These are phyloP conservation scores for Cygnus olor DNA, from an alignment of 2,797 vertebrate genomes.

Conservation along the genomic window DNA sequence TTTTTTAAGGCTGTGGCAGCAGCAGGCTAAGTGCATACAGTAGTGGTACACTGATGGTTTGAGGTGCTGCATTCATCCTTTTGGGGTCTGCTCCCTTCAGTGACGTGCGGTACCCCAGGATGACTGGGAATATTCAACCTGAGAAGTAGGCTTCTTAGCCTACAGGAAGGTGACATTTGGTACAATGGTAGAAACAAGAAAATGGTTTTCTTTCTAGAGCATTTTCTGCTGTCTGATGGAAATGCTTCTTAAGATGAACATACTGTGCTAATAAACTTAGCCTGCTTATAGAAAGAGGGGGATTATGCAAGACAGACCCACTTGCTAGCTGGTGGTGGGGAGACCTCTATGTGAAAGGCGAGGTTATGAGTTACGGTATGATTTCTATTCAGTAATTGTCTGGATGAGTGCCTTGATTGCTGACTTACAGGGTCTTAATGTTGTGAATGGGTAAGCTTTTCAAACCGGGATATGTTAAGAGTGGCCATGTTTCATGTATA, in stretches of 20 bases:
- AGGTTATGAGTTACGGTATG: background rate
- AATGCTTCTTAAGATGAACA: background rate
- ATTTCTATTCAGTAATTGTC: background rate
- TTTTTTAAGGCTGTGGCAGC: slow-evolving; percentile 23
- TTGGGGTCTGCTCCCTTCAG: background rate
- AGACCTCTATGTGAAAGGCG: background rate
- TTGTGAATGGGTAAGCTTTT: background rate
- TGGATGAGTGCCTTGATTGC: background rate
- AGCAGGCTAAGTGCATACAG: background rate
- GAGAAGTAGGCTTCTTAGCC: background rate
- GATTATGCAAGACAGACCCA: background rate
- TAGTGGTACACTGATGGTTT: background rate
- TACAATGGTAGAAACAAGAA: background rate
- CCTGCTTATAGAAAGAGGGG: background rate
- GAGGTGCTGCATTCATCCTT: background rate
- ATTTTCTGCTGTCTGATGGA: background rate
- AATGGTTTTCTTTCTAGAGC: background rate
- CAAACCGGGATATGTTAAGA: background rate
- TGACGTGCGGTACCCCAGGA: background rate
- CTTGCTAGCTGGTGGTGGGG: background rate
- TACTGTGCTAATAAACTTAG: background rate
- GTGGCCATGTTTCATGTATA: background rate
- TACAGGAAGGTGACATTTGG: background rate
- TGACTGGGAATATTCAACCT: background rate
- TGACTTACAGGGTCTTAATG: background rate